Base-by-base conservation (phyloP, 64 coral and sea anemone genomes). In the Stylophora pistillata region DNA sequence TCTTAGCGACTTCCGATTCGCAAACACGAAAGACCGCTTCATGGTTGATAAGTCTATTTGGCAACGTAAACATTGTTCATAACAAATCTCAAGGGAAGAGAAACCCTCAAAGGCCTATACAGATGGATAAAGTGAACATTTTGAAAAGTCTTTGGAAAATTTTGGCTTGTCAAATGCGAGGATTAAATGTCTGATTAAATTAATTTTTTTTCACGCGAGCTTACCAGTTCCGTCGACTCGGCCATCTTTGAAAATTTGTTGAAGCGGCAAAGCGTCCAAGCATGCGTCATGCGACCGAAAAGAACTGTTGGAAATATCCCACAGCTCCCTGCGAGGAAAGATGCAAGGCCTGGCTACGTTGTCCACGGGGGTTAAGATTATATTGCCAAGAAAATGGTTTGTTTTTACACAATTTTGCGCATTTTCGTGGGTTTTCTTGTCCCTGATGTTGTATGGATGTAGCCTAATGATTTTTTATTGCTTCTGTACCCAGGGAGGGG, bases 401-500 rank as follows among this genome's bases (percentile, higher is more conserved):
- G 60, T 68, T 1, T 84, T 26, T 29, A 10, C 5, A 66, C 52
- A 69, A 84, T 15, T 84, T 70, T 12, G 7, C 32, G 20, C 13
- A 21, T 53, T 84, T n/a, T 33, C 3, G 2, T 33, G 14, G 12
- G 5, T 11, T 23, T 82, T 21, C 4, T 10, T 6, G 23, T 64
- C 58, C 30, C 64, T 34, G n/a, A 47, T 17, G 21, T 28, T 62
- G 2, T 41, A 3, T 0, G 27, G 13, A 21, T 82, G 64, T 53
- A 68, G 32, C 25, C 69, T 84, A 68, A 84, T 84, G 1, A 53
- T 31, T 57, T 30, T 25, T 25, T 60, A 71, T 15, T 15, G 59
- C 16, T 74, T 66, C 2, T 89, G 32, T 85, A 20, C 21, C 15
- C 71, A 98, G 97, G 97, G 97, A 52, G 97, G 93, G 28, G 97